A percentile compares a stretch with the other conserved stretches of the same genome.
These are phyloP conservation scores for Chrysoperla carnea DNA, from an alignment of 1,140 invertebrate species.

Conservation along the genomic window DNA sequence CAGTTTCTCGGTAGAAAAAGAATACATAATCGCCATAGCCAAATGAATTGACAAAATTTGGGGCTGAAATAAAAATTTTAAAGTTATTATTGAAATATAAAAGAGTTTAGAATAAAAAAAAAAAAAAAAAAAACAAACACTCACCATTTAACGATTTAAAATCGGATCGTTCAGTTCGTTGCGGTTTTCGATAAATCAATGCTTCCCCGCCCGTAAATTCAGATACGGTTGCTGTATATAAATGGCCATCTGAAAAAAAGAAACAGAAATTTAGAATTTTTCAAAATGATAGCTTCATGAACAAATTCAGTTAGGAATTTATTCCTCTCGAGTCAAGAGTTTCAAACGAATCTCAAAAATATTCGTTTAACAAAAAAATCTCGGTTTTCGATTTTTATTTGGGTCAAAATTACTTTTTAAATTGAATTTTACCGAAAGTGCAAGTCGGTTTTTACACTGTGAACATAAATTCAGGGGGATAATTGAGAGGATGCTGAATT, in stretches of 20 bases:
- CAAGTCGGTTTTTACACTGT: too few species aligned
- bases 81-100: neutral
- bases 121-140: constrained; percentile 5
- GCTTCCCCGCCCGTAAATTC: constrained; percentile 86
- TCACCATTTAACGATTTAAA: constrained; percentile 57
- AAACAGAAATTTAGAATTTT: neutral
- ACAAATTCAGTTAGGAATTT: too few species aligned
- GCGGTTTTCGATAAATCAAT: constrained; percentile 71
- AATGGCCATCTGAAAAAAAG: constrained; percentile 49
- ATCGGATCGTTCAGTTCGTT: constrained; percentile 73
- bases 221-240: constrained; percentile 89
- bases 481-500: too few species aligned
- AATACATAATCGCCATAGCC: constrained; percentile 84
- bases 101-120: neutral
- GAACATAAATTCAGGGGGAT: too few species aligned
- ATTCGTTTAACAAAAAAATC: too few species aligned
- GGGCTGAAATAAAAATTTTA: constrained; percentile 35
- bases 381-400: too few species aligned
- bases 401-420: too few species aligned
- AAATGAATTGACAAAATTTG: constrained; percentile 88
- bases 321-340: too few species aligned
- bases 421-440: too few species aligned
- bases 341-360: too few species aligned
- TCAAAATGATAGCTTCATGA: neutral
- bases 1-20: constrained; percentile 93